Evolutionary conservation across 2,888 invertebrate species (phyloP).

Genomic region (Nesidiocoris tenuis): DNA sequence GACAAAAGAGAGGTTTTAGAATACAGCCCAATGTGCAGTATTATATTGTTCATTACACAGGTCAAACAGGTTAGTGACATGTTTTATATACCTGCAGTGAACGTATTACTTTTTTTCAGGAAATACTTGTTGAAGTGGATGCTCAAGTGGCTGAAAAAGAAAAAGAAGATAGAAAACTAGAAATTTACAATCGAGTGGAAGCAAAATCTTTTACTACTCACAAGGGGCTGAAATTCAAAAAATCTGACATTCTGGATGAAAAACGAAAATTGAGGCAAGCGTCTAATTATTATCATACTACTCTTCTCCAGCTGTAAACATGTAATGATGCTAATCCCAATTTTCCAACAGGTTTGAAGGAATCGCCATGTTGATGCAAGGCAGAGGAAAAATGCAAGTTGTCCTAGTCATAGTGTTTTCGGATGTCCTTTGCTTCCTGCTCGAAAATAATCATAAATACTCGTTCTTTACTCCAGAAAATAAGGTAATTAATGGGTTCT

Average conservation of each 20-base stretch:
- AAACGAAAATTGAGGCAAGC: conserved; percentile 74
- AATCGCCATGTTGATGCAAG: conserved; percentile 84
- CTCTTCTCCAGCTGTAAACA: no score
- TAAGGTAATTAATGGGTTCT: no score
- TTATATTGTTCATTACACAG: no score
- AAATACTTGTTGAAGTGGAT: conserved; percentile 86
- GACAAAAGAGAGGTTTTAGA: no score
- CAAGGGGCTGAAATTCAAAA: conserved; percentile 85
- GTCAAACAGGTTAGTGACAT: no score
- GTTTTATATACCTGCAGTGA: no score
- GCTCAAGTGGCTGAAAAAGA: conserved; percentile 91
- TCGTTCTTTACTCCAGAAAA: conserved; percentile 91
- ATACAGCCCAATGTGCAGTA: no score
- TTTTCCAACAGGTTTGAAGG: conserved; percentile 71
- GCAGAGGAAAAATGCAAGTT: conserved; percentile 84
- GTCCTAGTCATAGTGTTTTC: conserved; percentile 86
- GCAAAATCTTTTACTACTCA: conserved; percentile 86
- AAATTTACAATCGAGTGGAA: conserved; percentile 89
- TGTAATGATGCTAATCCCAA: no score
- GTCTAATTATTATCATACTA: no score
- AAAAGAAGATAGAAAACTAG: conserved; percentile 81
- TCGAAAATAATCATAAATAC: conserved; percentile 90
- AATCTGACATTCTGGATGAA: conserved; percentile 82
- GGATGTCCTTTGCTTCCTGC: conserved; percentile 87
- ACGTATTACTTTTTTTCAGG: conserved; percentile 59